These are phyloP conservation scores for Zaprionus kolodkinae DNA, from an alignment of 1,140 invertebrate species.

Conservation along the genomic window DNA sequence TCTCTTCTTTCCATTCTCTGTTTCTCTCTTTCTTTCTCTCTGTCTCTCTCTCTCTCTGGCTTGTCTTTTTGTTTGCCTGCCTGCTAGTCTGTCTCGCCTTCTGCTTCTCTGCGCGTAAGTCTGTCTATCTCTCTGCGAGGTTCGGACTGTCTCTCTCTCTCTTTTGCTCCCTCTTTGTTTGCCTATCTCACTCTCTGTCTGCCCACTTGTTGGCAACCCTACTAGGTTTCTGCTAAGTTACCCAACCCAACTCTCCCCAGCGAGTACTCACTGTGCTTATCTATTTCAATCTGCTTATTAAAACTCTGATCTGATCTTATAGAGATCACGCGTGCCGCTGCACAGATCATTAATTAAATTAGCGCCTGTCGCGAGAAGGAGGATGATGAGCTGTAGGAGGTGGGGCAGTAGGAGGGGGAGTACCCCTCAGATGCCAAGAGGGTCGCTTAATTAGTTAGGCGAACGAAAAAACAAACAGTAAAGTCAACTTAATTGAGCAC, in stretches of 20 bases:
- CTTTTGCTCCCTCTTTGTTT: not conserved
- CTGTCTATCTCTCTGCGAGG: not conserved
- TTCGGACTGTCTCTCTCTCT: not conserved
- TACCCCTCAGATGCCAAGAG: constrained; percentile 18
- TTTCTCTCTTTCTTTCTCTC: not conserved
- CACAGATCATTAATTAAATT: constrained; percentile 71
- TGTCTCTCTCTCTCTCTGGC: not conserved
- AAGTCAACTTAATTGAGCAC: constrained; percentile 38
- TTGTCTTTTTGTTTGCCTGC: not conserved
- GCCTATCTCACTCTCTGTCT: not conserved
- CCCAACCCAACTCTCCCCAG: not conserved
- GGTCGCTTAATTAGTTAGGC: constrained; percentile 44
- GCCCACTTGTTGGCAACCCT: not conserved
- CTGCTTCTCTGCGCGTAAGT: not conserved
- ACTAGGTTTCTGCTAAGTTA: not conserved
- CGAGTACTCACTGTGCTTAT: not conserved
- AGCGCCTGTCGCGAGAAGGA: constrained; percentile 51
- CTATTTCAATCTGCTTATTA: constrained; percentile 32
- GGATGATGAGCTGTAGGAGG: not conserved
- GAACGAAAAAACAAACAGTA: constrained; percentile 13
- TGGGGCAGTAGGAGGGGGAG: too few species aligned
- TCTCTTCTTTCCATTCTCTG: not conserved
- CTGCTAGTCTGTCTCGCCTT: not conserved
- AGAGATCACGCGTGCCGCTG: constrained; percentile 59
- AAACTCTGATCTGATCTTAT: constrained; percentile 41